phyloP scores from a whole-genome alignment of 2,113 vertebrate genomes.

The Haemorhous mexicanus region DNA sequence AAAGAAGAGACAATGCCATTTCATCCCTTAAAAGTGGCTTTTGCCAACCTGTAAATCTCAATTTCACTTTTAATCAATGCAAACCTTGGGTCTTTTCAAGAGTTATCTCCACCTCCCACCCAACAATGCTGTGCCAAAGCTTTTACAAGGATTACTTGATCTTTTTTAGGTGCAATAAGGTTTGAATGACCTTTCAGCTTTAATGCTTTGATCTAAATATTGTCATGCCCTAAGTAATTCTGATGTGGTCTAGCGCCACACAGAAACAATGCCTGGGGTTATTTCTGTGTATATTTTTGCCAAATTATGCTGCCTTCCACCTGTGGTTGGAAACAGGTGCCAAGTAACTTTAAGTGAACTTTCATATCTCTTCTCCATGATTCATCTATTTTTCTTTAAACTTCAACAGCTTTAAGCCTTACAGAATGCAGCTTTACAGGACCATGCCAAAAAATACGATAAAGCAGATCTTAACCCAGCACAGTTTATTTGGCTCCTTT shows the following conservation, averaged over 20 bases:
- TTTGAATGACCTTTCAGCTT: constrained; percentile 15
- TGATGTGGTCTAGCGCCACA: neutral
- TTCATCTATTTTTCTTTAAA: neutral
- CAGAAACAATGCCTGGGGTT: neutral
- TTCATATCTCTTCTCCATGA: neutral
- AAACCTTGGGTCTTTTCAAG: neutral
- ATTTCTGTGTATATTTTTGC: neutral
- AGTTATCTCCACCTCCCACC: neutral
- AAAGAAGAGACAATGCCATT: neutral
- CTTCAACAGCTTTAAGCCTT: neutral
- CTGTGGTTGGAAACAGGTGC: neutral
- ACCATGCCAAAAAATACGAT: neutral
- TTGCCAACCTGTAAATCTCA: neutral
- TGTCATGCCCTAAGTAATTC: neutral
- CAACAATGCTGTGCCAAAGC: neutral
- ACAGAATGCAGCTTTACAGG: neutral
- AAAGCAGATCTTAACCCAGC: neutral
- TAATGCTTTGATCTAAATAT: constrained; percentile 25
- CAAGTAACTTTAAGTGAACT: neutral
- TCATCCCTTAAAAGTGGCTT: neutral
- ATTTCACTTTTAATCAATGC: neutral
- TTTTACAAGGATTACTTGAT: neutral
- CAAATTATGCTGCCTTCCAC: neutral
- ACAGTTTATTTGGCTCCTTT: neutral
- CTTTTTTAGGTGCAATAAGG: neutral